These are phyloP conservation scores for Propithecus coquereli DNA, from an alignment of 2,113 vertebrate genomes.

Conservation along the genomic window DNA sequence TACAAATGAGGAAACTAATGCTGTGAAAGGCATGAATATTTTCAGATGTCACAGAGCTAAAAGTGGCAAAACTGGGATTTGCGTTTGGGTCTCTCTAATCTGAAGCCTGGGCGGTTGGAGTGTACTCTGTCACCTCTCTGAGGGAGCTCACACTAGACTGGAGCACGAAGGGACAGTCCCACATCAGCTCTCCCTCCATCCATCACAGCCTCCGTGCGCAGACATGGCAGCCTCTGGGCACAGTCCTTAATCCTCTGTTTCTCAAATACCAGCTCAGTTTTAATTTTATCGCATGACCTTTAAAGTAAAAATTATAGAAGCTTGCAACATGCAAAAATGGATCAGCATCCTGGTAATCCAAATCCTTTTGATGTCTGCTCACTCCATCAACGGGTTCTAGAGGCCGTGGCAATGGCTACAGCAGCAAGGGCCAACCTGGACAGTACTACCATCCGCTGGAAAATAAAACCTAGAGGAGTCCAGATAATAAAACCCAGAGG, in stretches of 20 bases:
- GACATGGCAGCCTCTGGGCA: neutral
- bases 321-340: neutral
- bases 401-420: neutral
- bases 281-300: neutral
- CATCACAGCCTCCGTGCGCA: accelerated
- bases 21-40: neutral
- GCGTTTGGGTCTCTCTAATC: neutral
- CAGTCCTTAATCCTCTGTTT: neutral
- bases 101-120: neutral
- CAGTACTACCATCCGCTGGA: neutral
- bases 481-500: neutral
- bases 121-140: neutral
- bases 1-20: neutral
- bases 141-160: neutral
- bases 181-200: accelerated
- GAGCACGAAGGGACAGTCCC: neutral
- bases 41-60: neutral
- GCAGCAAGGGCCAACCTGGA: too few species aligned
- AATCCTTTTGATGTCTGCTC: neutral
- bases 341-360: neutral
- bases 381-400: accelerated
- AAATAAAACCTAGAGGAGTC: neutral
- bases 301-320: neutral
- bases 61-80: neutral
- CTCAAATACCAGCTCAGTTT: neutral